Evolutionary conservation across 2,888 invertebrate genomes (phyloP).

Genomic region (Chouioia cunea): DNA sequence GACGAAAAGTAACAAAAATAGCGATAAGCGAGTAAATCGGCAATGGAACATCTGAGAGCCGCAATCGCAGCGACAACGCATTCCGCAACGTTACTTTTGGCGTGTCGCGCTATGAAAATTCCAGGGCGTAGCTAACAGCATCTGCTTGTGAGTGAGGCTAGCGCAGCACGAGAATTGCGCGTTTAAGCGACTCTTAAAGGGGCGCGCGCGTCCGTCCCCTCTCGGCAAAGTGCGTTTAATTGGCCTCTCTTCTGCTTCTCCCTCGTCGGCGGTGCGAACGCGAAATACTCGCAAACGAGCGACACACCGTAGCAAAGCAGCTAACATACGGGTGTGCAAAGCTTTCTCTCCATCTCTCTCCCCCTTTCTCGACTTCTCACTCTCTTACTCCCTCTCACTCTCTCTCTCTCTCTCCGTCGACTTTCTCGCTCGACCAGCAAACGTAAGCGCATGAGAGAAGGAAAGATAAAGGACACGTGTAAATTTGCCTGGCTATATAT

Average conservation of each 20-base stretch:
- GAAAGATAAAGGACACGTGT: slow-evolving; percentile 40
- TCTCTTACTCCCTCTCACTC: background rate
- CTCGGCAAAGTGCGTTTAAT: slow-evolving; percentile 45
- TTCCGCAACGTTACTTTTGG: too few species aligned
- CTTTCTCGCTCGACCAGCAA: slow-evolving; percentile 1
- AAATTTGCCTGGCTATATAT: slow-evolving; percentile 25
- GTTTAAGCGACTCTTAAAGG: slow-evolving; percentile 21
- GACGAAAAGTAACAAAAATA: too few species aligned
- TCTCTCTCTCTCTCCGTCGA: background rate
- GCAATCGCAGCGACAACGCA: too few species aligned
- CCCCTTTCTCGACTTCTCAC: background rate
- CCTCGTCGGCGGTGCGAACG: background rate
- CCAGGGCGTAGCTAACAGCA: background rate
- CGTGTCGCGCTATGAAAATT: slow-evolving; percentile 9
- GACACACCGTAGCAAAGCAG: slow-evolving; percentile 26
- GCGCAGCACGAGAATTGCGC: slow-evolving; percentile 24
- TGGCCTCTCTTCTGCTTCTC: slow-evolving; percentile 22
- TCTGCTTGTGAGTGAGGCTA: too few species aligned
- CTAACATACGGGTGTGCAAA: slow-evolving; percentile 4
- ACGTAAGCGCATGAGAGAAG: background rate
- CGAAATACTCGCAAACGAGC: slow-evolving; percentile 13
- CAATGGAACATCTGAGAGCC: too few species aligned
- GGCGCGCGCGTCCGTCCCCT: too few species aligned
- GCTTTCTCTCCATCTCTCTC: background rate
- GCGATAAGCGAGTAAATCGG: too few species aligned